Evolutionary conservation across 1,140 invertebrate genomes (phyloP), one percentile per base, ranked within the genome.

Genomic region (Choristoneura fumiferana): DNA sequence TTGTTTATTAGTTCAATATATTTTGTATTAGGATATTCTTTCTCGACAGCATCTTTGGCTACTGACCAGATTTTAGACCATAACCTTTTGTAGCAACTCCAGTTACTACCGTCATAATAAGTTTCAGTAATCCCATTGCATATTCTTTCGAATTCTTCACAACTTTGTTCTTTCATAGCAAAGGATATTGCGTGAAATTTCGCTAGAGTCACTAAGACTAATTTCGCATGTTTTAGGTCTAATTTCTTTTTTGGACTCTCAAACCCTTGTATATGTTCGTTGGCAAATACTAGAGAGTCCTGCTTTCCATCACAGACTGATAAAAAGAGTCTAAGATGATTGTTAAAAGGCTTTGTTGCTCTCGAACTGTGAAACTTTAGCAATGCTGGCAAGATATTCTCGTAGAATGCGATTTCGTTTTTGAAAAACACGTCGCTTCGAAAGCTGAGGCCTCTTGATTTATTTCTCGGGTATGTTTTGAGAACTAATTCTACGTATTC

Each of bases 131-230:
- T 39, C 18, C 22, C 35, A 12, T 39, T 38, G 8, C 13, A 71
- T 0, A 90, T 70, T 55, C 84, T 57, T 49, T 78, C 61, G 69
- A 92, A 94, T 38, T 89, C 78, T 8, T 90, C 67, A 8, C 84
- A 82, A 13, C 91, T 71, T 62, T 92, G 82, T 53, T 92, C 89
- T 74, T 90, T 92, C 35, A 90, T 91, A 1, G 92, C 93, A 62
- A 93, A 87, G 0, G 91, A 91, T 2, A 93, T 71, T 8, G 91
- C 92, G 81, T 94, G 93, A 60, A 92, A 93, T 63, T 86, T 90
- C 0, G 92, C 93, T 15, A 94, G 73, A 3, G 90, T 76, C 64
- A 87, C 74, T 54, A 94, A 69, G 37, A 92, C 91, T 5, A 87
- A 60, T 9, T 59, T 65, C 35, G 79, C 81, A 53, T 90, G 77